A percentile compares a stretch with the other conserved stretches of the same genome.
Conservation (phyloP, 2,888 invertebrate species). For the Apotomis turbidana region DNA sequence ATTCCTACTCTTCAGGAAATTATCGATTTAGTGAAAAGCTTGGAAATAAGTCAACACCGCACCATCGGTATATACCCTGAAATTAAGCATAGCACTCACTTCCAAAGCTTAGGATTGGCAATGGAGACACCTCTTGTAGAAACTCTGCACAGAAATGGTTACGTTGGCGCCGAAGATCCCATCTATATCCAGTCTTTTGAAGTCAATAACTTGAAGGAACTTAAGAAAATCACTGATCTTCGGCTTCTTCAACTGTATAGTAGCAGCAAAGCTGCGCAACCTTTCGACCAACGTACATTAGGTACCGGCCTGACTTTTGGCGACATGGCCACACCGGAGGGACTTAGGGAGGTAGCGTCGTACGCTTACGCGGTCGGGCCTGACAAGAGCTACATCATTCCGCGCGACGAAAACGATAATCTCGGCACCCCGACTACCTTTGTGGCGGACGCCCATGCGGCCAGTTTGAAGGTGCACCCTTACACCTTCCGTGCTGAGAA, state of each 20-base stretch:
- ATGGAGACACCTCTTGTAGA: conserved; percentile 71
- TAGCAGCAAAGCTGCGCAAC: conserved; percentile 52
- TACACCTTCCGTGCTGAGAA: conserved; percentile 77
- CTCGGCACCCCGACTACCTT: conserved; percentile 65
- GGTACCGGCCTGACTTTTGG: conserved; percentile 67
- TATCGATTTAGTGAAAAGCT: conserved; percentile 69
- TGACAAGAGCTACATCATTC: conserved; percentile 71
- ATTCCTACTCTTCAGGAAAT: conserved; percentile 76
- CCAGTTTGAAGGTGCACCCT: conserved; percentile 73
- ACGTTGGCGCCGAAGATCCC: conserved; percentile 60
- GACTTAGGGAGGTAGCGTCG: conserved; percentile 67
- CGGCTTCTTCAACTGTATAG: conserved; percentile 68
- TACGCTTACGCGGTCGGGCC: conserved; percentile 76
- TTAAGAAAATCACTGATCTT: conserved; percentile 67
- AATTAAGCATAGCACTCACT: conserved; percentile 73
- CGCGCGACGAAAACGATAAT: conserved; percentile 59
- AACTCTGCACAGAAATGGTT: conserved; percentile 68
- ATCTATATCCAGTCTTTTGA: conserved; percentile 78
- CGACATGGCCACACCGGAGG: conserved; percentile 71
- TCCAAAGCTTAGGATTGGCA: conserved; percentile 63
- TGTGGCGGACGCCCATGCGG: conserved; percentile 68
- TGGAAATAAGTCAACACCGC: conserved; percentile 64
- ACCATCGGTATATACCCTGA: conserved; percentile 74
- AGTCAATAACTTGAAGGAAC: conserved; percentile 69
- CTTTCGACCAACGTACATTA: conserved; percentile 63